Evolutionary conservation across 2,888 invertebrate species (phyloP), one percentile per base, ranked within the genome.

Genomic region (Pyralis farinalis): DNA sequence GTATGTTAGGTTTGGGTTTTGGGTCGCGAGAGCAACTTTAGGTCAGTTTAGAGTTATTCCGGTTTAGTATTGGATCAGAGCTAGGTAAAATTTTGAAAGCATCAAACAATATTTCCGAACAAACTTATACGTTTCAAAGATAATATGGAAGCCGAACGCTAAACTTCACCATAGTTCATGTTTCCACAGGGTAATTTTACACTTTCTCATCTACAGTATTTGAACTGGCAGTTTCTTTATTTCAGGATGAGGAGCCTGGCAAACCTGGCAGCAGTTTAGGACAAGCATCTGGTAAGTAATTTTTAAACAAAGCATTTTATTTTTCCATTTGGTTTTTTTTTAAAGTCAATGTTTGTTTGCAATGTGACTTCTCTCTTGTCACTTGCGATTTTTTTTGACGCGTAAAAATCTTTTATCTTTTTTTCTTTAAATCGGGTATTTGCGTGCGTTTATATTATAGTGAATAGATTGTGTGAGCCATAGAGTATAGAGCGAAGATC

Each of bases 221-320:
- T n/a, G n/a, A n/a, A n/a, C n/a, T n/a, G n/a, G n/a, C 30, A 10
- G 10, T 16, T 41, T 47, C 28, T 36, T 28, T 35, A 44, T 67
- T 75, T 1, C 58, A 90, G 90, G 90, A 89, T 7, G 90, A 90
- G n/a, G 89, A 89, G 43, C 59, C 82, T 0, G 76, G 83, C 0
- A 89, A 88, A 54, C 80, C 88, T 1, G 82, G 88, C 40, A 74
- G 84, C 64, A 84, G 84, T 47, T 56, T 85, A 22, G 82, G 79
- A 12, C 87, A 86, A 45, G 71, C 81, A 1, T 87, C 89, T 8
- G 90, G 90, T 90, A 46, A 85, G 87, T 76, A 37, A 12, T 4
- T 20, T 22, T 44, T 34, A 41, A 12, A 35, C 12, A 31, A 25
- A 25, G 9, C 21, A 34, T 27, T 46, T 47, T 60, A 54, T 43